These are phyloP conservation scores for Buathra laborator DNA, from an alignment of 2,888 invertebrate species.

Conservation along the genomic window DNA sequence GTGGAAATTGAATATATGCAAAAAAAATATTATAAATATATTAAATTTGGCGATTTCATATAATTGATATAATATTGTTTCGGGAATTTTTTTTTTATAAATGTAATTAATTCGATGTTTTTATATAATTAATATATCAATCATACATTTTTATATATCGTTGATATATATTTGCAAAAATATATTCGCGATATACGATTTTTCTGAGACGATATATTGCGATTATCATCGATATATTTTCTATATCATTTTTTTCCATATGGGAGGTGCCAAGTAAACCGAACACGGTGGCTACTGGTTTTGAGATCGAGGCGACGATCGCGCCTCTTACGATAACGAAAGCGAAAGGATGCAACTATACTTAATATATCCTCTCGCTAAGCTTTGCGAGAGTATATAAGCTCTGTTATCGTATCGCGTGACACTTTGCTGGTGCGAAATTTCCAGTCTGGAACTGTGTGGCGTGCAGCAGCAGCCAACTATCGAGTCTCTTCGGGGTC, in stretches of 20 bases:
- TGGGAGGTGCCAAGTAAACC: slow-evolving; percentile 5
- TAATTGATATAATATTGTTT: no score
- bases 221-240: background rate
- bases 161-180: no score
- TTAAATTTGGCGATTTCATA: no score
- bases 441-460: slow-evolving; percentile 39
- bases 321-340: slow-evolving; percentile 69
- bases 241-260: background rate
- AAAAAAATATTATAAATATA: no score
- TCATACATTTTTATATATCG: no score
- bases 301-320: slow-evolving; percentile 33
- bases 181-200: no score
- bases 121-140: no score
- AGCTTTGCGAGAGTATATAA: slow-evolving; percentile 24
- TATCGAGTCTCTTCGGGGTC: slow-evolving; percentile 21
- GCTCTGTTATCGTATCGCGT: slow-evolving; percentile 74
- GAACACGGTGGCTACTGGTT: slow-evolving; percentile 51
- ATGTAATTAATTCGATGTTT: no score
- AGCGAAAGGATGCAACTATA: slow-evolving; percentile 68
- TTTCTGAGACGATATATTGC: no score
- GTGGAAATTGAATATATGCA: no score
- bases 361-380: slow-evolving; percentile 62
- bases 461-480: background rate
- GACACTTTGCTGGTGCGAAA: slow-evolving; percentile 76
- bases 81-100: no score